A percentile compares a stretch with the other conserved stretches of the same genome.
Conservation (phyloP, 2,113 vertebrate species). For the Macroglossus sobrinus region DNA sequence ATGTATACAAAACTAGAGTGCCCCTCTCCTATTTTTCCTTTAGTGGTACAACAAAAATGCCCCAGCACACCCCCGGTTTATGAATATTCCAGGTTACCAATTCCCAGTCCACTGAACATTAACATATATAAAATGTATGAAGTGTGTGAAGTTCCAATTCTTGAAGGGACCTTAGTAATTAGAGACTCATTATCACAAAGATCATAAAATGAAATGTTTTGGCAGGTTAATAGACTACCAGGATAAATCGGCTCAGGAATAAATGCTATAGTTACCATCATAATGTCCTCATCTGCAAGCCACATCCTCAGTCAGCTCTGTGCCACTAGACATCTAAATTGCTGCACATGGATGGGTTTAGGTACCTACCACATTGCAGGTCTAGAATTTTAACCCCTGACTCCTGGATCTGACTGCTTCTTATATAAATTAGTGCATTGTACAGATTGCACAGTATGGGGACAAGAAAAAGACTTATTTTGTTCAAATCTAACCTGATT, state of each 20-base stretch:
- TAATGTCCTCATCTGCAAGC: not conserved
- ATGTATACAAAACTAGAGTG: not conserved
- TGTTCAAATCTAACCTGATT: not conserved
- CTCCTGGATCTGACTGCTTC: not conserved
- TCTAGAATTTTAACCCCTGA: not conserved
- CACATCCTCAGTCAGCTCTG: not conserved
- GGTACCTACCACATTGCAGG: not conserved
- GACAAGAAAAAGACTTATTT: not conserved
- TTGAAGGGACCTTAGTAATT: not conserved
- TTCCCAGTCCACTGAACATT: not conserved
- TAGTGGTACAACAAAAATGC: not conserved
- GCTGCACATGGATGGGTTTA: too few relatives aligned
- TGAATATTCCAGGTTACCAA: not conserved
- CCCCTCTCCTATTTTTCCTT: not conserved
- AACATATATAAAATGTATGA: not conserved
- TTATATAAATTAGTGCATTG: not conserved
- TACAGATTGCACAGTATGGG: not conserved
- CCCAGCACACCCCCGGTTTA: not conserved
- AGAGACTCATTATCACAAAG: not conserved
- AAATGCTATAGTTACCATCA: not conserved
- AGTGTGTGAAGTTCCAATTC: not conserved
- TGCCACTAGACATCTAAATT: not conserved
- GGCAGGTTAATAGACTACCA: not conserved
- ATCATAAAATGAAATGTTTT: not conserved
- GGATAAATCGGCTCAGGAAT: not conserved